Evolutionary conservation across 2,888 invertebrate species (phyloP), one percentile per base, ranked within the genome.

Genomic region (Atrina japonica): DNA sequence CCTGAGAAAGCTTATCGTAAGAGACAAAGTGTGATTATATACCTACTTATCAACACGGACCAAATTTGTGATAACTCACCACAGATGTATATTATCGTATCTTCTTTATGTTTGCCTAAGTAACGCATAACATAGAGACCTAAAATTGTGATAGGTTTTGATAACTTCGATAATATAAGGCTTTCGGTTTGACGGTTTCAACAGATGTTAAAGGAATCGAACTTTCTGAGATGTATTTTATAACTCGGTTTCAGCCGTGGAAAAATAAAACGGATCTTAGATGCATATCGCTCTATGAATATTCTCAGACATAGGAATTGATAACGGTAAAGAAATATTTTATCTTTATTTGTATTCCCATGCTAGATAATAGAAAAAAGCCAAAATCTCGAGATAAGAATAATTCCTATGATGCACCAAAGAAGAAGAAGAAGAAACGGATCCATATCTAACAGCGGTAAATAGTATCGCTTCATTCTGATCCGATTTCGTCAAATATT

Each of bases 1-100:
- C 66, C 49, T 66, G 71, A 58, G 71, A 71, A 71, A 61, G 41
- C 47, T 66, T 71, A 71, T 66, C 71, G 47, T 30, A 56, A 61
- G 66, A 71, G 71, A 61, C 60, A 47, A 43, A 47, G 49, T 60
- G 29, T 49, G 71, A 71, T 71, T 66, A 66, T 40, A 58, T 35
- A 49, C 29, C 25, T 29, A 25, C 40, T 66, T 66, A 66, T 66
- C 66, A 11, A 11, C 11, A 35, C 35, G 6, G 11, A 35, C 35
- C 43, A 43, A 59, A 43, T 59, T 59, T 23, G 29, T 41, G 59
- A 59, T 59, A 59, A 59, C 27, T 59, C 45, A n/a, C 27, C 59
- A 59, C 59, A 59, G 59, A 59, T 59, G 59, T 59, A 23, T 59
- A 59, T 27, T 45, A 59, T 59, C 45, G 45, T 23, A 14, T 45